Conservation (phyloP, 2,888 invertebrate species). For the Peribatodes rhomboidaria region DNA sequence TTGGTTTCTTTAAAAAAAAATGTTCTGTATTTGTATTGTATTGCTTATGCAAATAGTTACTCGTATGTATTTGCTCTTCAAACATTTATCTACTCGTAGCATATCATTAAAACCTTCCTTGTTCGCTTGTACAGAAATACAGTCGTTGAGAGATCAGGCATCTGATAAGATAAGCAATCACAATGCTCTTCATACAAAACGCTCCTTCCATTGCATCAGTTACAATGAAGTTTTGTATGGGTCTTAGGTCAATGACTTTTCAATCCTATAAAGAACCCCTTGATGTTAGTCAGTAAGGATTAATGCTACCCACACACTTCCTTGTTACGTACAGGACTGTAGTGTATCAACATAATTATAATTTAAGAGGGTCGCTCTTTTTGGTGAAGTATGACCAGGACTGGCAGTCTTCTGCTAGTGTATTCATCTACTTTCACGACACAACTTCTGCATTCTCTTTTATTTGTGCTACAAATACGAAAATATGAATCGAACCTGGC, state of each 20-base stretch:
- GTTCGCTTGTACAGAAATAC: constrained; percentile 10
- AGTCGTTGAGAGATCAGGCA: constrained; percentile 5
- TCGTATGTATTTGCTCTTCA: not conserved
- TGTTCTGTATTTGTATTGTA: too few relatives aligned
- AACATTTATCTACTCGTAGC: not conserved
- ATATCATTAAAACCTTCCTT: constrained; percentile 6
- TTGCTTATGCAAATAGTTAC: too few relatives aligned
- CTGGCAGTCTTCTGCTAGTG: too few relatives aligned
- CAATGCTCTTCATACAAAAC: not conserved
- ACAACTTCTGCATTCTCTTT: too few relatives aligned
- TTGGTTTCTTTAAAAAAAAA: too few relatives aligned
- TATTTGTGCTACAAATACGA: too few relatives aligned
- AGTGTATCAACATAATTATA: not conserved
- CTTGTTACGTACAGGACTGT: not conserved
- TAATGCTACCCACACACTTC: constrained; percentile 25
- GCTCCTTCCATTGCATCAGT: constrained; percentile 6
- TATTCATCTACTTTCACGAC: too few relatives aligned
- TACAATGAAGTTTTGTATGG: constrained; percentile 19
- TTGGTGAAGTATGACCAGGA: too few relatives aligned
- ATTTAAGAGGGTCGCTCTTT: too few relatives aligned
- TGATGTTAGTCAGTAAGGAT: constrained; percentile 13
- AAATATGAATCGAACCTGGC: too few relatives aligned
- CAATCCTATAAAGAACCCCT: constrained; percentile 25
- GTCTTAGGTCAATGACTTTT: constrained; percentile 23
- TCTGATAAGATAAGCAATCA: constrained; percentile 23